A percentile compares a stretch with the other conserved stretches of the same genome.
Conservation (phyloP, 2,888 invertebrate genomes). For the Mimas tiliae region DNA sequence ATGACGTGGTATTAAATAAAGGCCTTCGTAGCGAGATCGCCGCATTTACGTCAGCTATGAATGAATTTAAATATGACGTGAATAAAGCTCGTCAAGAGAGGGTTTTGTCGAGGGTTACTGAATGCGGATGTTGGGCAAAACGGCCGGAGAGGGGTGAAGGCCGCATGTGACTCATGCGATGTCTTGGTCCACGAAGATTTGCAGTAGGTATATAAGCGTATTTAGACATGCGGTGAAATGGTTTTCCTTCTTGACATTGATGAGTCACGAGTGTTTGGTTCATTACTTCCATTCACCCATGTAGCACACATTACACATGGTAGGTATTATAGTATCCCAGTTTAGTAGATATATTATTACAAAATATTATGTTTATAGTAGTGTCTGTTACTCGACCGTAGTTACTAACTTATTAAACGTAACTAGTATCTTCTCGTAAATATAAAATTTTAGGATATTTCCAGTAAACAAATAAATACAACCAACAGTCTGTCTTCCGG, state of each 20-base stretch:
- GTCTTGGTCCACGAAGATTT: slow-evolving; percentile 57
- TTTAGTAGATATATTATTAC: no score
- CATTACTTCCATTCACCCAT: not conserved
- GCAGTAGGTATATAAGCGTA: slow-evolving; percentile 46
- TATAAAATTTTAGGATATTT: no score
- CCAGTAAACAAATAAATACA: no score
- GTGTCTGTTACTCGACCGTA: no score
- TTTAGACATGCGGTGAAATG: slow-evolving; percentile 19
- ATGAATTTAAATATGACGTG: slow-evolving; percentile 62
- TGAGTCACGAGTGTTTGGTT: not conserved
- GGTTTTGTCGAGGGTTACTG: slow-evolving; percentile 42
- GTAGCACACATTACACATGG: no score
- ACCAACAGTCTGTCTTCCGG: no score
- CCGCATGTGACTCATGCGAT: slow-evolving; percentile 70
- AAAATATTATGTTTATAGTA: no score
- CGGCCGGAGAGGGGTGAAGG: slow-evolving; percentile 71
- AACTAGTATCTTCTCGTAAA: no score
- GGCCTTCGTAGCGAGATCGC: slow-evolving; percentile 40
- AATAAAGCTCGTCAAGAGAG: slow-evolving; percentile 45
- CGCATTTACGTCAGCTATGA: slow-evolving; percentile 56
- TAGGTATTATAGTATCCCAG: no score
- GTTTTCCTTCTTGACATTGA: not conserved
- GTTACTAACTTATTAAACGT: no score
- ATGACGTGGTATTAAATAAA: slow-evolving; percentile 39
- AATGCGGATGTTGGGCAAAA: slow-evolving; percentile 69